A percentile compares a stretch with the other conserved stretches of the same genome.
phyloP scores from a whole-genome alignment of 2,888 invertebrate genomes.

The Ditula angustiorana region DNA sequence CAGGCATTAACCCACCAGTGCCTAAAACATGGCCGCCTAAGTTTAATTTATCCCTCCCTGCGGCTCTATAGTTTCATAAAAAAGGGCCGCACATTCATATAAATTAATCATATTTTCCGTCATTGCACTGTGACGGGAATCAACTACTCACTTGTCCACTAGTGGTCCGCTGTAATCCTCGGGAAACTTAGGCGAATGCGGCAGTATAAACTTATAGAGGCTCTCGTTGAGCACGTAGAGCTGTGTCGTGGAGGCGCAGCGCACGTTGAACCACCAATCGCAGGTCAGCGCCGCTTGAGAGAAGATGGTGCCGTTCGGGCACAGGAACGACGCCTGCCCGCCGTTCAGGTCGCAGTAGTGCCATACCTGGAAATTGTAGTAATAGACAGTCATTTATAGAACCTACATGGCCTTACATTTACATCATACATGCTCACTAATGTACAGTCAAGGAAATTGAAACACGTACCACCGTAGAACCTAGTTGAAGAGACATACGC shows the following conservation, averaged over 20 bases:
- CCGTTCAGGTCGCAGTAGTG: constrained; percentile 96
- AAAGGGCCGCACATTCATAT: too few species aligned
- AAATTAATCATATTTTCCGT: too few species aligned
- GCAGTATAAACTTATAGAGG: constrained; percentile 94
- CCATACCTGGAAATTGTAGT: constrained; percentile 89
- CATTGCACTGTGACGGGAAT: neutral
- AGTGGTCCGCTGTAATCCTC: constrained; percentile 95
- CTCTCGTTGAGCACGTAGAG: constrained; percentile 95
- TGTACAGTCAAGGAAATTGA: too few species aligned
- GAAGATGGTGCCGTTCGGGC: constrained; percentile 96
- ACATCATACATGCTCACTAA: too few species aligned
- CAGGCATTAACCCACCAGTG: too few species aligned
- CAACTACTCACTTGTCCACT: constrained; percentile 89
- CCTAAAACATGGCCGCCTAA: too few species aligned
- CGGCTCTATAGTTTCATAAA: too few species aligned
- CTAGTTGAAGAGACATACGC: too few species aligned
- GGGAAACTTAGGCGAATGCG: constrained; percentile 94
- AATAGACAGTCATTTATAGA: too few species aligned
- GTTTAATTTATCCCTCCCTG: too few species aligned
- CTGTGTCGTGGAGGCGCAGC: constrained; percentile 93
- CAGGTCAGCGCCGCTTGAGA: constrained; percentile 95
- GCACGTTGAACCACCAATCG: constrained; percentile 97
- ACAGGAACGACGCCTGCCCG: constrained; percentile 95
- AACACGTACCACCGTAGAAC: too few species aligned
- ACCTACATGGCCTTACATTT: too few species aligned